Conservation (phyloP, 2,888 invertebrate genomes). For the Mechanitis messenoides region DNA sequence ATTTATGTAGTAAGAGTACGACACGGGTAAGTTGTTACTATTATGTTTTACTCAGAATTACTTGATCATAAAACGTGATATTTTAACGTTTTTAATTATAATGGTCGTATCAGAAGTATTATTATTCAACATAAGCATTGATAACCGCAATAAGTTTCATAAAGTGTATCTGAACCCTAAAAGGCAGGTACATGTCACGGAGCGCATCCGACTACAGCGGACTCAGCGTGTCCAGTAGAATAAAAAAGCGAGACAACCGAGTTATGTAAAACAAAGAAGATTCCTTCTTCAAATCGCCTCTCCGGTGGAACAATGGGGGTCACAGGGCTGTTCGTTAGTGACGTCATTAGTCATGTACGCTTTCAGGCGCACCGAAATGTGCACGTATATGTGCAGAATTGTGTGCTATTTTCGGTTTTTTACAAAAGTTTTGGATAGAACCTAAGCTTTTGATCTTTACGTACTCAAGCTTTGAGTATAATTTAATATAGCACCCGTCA, state of each 20-base stretch:
- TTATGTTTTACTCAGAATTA: no score
- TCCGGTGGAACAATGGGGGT: conserved; percentile 25
- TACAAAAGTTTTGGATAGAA: background rate
- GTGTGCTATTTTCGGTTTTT: background rate
- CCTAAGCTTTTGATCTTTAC: background rate
- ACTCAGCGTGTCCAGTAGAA: conserved; percentile 27
- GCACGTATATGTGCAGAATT: conserved; percentile 1
- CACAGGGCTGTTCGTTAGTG: conserved; percentile 34
- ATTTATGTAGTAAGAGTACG: no score
- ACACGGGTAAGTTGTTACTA: no score
- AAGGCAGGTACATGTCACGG: conserved; percentile 1
- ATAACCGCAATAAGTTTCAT: no score
- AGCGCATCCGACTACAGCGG: conserved; percentile 16
- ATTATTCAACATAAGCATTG: no score
- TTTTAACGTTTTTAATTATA: no score
- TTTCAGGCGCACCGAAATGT: conserved; percentile 9
- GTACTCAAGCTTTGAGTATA: background rate
- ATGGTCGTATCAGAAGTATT: no score
- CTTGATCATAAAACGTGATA: no score
- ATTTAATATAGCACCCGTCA: no score
- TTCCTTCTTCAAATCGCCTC: conserved; percentile 32
- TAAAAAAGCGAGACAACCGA: conserved; percentile 24
- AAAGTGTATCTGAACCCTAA: background rate
- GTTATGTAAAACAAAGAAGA: conserved; percentile 31
- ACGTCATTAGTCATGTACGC: conserved; percentile 36